Conservation (phyloP, 2,888 invertebrate species). For the Leptopilina myrica region DNA sequence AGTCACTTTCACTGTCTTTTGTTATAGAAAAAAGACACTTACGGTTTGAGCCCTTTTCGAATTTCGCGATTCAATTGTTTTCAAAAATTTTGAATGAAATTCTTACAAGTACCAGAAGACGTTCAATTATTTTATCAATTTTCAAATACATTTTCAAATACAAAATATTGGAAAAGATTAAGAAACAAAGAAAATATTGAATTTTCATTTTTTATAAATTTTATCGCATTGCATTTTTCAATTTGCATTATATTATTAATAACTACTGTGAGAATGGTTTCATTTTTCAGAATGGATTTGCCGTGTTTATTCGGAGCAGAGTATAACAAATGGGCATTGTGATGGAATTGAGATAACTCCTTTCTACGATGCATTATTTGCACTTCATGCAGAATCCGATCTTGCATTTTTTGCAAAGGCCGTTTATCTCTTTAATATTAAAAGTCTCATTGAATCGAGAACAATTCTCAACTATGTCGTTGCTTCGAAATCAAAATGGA, state of each 20-base stretch:
- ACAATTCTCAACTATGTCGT: constrained; percentile 77
- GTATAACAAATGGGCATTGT: constrained; percentile 58
- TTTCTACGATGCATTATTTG: constrained; percentile 78
- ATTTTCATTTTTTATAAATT: too few relatives aligned
- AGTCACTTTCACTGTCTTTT: too few relatives aligned
- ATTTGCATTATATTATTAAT: background rate
- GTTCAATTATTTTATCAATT: too few relatives aligned
- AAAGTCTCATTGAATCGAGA: constrained; percentile 79
- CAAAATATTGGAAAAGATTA: too few relatives aligned
- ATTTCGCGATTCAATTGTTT: too few relatives aligned
- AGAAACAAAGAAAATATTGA: too few relatives aligned
- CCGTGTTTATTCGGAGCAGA: constrained; percentile 78
- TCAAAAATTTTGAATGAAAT: too few relatives aligned
- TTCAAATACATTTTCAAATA: too few relatives aligned
- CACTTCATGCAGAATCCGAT: constrained; percentile 80
- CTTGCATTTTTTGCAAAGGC: constrained; percentile 82
- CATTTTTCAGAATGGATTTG: constrained; percentile 80
- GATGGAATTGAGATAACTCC: constrained; percentile 76
- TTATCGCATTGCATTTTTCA: too few relatives aligned
- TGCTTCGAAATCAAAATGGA: constrained; percentile 74
- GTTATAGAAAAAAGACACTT: too few relatives aligned
- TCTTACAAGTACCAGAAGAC: too few relatives aligned
- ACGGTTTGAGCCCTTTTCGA: too few relatives aligned
- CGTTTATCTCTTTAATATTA: constrained; percentile 78
- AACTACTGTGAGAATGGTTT: background rate